phyloP scores from a whole-genome alignment of 2,113 vertebrate genomes.

The Engystomops pustulosus region DNA sequence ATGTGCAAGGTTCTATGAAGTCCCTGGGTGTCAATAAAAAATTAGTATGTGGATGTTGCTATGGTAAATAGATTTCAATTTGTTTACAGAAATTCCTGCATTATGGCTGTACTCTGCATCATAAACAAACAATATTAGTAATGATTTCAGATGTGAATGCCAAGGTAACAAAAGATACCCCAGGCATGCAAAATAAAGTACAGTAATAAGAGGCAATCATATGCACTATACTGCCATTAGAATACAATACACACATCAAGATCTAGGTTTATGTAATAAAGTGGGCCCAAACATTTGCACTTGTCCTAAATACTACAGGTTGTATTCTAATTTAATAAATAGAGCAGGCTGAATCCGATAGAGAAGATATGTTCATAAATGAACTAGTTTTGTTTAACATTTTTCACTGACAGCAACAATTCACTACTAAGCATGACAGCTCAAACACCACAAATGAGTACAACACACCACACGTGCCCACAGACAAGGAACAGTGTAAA shows the following conservation, averaged over 20 bases:
- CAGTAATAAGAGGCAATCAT: not conserved
- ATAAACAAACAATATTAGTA: constrained; percentile 53
- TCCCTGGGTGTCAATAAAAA: constrained; percentile 54
- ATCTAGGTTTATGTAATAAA: constrained; percentile 1
- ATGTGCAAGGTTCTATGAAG: constrained; percentile 45
- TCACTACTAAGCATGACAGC: too few species aligned
- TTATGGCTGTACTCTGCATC: constrained; percentile 42
- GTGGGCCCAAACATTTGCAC: not conserved
- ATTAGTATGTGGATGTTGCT: constrained; percentile 46
- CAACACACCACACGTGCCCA: too few species aligned
- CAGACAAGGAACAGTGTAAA: too few species aligned
- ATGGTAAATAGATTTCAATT: constrained; percentile 54
- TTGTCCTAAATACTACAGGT: not conserved
- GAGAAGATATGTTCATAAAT: too few species aligned
- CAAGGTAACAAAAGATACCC: constrained; percentile 21
- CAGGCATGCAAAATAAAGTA: not conserved
- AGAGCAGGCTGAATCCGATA: too few species aligned
- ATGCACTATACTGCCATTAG: not conserved
- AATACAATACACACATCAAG: not conserved
- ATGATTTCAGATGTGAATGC: constrained; percentile 31
- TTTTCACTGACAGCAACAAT: too few species aligned
- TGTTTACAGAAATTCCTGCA: constrained; percentile 50
- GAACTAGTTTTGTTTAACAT: too few species aligned
- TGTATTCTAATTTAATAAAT: too few species aligned
- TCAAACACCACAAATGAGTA: too few species aligned